phyloP scores from a whole-genome alignment of 2,797 vertebrate genomes.

The Lerista edwardsae region DNA sequence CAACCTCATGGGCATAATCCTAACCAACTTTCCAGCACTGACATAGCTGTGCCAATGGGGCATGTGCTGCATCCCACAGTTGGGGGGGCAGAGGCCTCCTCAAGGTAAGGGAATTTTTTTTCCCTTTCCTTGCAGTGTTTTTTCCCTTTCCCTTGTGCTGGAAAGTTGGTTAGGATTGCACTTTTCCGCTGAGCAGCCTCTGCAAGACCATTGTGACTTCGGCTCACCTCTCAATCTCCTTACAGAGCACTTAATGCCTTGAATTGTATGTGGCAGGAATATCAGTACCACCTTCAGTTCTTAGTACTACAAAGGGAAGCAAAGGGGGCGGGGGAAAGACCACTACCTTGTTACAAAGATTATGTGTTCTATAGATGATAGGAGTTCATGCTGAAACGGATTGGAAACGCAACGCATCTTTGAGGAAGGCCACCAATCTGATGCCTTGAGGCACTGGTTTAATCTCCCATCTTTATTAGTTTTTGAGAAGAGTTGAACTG shows the following conservation, averaged over 20 bases:
- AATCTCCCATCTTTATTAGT: slow-evolving; percentile 11
- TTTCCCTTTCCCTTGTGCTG: not conserved
- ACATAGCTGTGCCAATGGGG: too few species aligned
- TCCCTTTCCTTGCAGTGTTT: too few species aligned
- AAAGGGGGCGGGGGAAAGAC: not conserved
- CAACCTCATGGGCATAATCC: too few species aligned
- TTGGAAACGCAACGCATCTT: not conserved
- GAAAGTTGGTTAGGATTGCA: too few species aligned
- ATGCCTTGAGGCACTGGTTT: not conserved
- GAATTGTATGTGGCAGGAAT: too few species aligned
- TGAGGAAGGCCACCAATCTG: not conserved
- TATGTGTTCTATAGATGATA: not conserved
- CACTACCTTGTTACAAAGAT: not conserved
- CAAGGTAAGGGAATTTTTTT: too few species aligned
- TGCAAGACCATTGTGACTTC: not conserved
- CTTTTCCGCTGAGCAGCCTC: not conserved
- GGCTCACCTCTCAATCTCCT: not conserved
- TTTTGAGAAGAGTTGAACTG: slow-evolving; percentile 4
- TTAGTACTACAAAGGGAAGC: not conserved
- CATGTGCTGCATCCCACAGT: too few species aligned
- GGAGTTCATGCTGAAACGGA: not conserved
- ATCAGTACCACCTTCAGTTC: not conserved
- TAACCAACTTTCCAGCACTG: too few species aligned
- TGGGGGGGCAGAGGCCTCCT: too few species aligned
- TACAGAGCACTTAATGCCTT: too few species aligned